These are phyloP conservation scores for Bothrops jararaca DNA, from an alignment of 2,113 vertebrate species.

Conservation along the genomic window DNA sequence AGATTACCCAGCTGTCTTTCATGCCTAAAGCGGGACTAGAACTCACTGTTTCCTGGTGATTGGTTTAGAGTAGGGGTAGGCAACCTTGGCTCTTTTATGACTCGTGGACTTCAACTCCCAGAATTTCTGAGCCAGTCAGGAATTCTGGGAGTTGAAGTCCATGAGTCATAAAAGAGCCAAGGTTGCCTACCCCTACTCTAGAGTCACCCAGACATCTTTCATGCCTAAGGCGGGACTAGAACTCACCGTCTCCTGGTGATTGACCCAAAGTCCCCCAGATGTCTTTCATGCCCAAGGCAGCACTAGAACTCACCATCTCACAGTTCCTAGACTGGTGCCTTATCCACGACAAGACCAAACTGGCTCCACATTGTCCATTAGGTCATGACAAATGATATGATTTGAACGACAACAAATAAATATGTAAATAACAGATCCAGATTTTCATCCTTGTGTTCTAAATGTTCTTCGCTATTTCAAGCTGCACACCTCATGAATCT, in stretches of 20 bases:
- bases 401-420: not conserved
- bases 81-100: no score
- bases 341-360: not conserved
- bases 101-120: no score
- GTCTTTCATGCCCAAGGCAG: no score
- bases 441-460: not conserved
- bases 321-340: not conserved
- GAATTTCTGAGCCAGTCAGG: no score
- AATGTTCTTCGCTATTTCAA: not conserved
- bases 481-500: not conserved
- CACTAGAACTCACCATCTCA: not conserved
- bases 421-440: not conserved
- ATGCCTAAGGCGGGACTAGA: not conserved
- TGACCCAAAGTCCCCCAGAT: no score
- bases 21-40: not conserved
- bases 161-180: no score
- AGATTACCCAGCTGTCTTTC: no score
- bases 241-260: not conserved
- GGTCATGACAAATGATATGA: not conserved
- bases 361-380: not conserved
- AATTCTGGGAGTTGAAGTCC: no score
- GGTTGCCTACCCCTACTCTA: no score
- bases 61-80: no score
- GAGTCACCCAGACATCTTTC: no score
- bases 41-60: not conserved